These are phyloP conservation scores for Folsomia manolachei DNA, from an alignment of 2,888 invertebrate species.

Conservation along the genomic window DNA sequence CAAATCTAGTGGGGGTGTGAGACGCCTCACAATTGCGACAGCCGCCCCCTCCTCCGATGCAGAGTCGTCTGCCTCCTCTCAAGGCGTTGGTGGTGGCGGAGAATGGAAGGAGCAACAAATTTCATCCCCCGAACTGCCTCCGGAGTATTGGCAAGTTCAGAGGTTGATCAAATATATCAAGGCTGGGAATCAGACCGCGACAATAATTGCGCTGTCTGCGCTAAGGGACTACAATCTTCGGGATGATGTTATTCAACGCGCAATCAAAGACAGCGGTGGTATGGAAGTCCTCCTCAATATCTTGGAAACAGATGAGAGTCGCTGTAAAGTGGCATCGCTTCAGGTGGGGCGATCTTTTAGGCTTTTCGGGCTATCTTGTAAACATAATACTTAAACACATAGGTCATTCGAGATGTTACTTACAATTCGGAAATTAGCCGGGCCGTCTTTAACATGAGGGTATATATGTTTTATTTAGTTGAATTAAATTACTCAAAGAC, in stretches of 20 bases:
- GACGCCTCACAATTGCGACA: too few relatives aligned
- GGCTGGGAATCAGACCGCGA: slow-evolving; percentile 63
- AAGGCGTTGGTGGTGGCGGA: slow-evolving; percentile 29
- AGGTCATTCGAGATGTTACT: slow-evolving; percentile 75
- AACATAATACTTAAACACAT: too few relatives aligned
- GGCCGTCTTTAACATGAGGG: slow-evolving; percentile 61
- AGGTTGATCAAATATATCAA: slow-evolving; percentile 92
- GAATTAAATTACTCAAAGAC: background rate
- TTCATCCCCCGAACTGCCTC: slow-evolving; percentile 66
- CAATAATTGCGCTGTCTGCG: slow-evolving; percentile 83
- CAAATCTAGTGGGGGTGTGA: background rate
- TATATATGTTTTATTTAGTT: slow-evolving; percentile 12
- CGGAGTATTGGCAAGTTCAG: slow-evolving; percentile 93
- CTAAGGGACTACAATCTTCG: slow-evolving; percentile 84
- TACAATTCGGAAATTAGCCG: slow-evolving; percentile 72
- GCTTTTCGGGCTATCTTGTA: too few relatives aligned
- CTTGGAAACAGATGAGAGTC: slow-evolving; percentile 79
- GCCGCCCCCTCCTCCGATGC: slow-evolving; percentile 39
- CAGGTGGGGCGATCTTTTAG: too few relatives aligned
- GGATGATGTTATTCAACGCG: slow-evolving; percentile 76
- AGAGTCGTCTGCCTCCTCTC: slow-evolving; percentile 37
- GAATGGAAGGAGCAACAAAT: slow-evolving; percentile 31
- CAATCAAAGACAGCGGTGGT: slow-evolving; percentile 84
- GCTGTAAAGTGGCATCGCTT: slow-evolving; percentile 57
- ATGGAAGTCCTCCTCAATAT: slow-evolving; percentile 90